These are phyloP conservation scores for Cepaea nemoralis DNA, from an alignment of 1,140 invertebrate genomes.

Conservation along the genomic window DNA sequence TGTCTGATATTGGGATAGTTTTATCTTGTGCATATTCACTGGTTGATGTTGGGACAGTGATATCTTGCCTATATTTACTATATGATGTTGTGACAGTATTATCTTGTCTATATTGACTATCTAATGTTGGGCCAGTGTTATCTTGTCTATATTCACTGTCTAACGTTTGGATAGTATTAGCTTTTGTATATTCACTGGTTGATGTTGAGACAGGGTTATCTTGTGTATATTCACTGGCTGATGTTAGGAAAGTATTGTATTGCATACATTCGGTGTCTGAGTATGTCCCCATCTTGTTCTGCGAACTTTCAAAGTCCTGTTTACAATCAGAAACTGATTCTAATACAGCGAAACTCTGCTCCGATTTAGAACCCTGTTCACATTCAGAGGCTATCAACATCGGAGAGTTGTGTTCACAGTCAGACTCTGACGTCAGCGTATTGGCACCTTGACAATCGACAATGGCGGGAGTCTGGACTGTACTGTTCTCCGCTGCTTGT, in stretches of 20 bases:
- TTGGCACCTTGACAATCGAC: no score
- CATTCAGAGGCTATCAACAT: background rate
- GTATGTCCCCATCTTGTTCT: no score
- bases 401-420: background rate
- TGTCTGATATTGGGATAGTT: background rate
- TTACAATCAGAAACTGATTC: no score
- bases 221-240: background rate
- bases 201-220: background rate
- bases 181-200: background rate
- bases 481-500: no score
- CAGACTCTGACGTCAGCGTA: background rate
- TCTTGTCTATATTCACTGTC: background rate
- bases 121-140: background rate
- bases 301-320: no score
- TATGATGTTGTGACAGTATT: background rate
- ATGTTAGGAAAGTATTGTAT: no score
- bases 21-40: background rate
- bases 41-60: background rate
- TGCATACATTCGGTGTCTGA: no score
- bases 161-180: background rate
- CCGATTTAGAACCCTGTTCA: no score
- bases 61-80: background rate
- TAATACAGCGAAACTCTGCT: no score
- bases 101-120: background rate
- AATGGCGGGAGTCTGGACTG: no score